Evolutionary conservation across 2,888 invertebrate genomes (phyloP), one percentile per base, ranked within the genome.

Genomic region (Nudaria mundana): DNA sequence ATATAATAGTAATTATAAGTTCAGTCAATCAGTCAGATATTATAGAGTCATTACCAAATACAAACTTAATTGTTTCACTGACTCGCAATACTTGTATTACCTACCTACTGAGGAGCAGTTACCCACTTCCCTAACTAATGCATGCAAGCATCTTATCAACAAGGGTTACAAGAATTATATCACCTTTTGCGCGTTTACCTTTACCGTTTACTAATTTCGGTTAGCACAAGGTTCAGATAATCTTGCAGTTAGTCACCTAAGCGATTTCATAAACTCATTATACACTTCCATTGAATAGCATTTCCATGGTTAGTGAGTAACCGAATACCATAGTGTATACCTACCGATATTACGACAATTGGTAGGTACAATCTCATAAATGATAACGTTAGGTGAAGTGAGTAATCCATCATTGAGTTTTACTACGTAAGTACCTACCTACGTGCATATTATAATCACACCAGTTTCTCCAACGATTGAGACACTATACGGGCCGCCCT

Each of bases 241-340:
- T 18, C 36, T 30, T 29, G 16, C 14, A 30, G 23, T 56, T 56
- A 62, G 52, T 61, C 63, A 62, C 36, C 23, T 28, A 40, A 18
- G 8, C 36, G 33, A 54, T 54, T 48, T 43, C 10, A 51, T 42
- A 52, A 25, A 49, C 40, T 54, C 45, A 54, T 62, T 65, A 60
- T 54, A 52, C 37, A 43, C 35, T 33, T 15, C 20, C 16, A n/a
- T 32, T 61, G 48, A 59, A 59, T 55, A 57, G 29, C 42, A 28
- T 33, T 66, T 54, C 61, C 48, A 57, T 52, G 59, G 62, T 63
- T 66, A 56, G 38, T 63, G 62, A 66, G 54, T 66, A 66, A 66
- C 51, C 52, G 48, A 56, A 48, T 54, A 37, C 52, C 42, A 15
- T 10, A n/a, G n/a, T n/a, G n/a, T n/a, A n/a, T n/a, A n/a, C 13